Percentiles rank a stretch among this genome's conserved stretches.
Evolutionary conservation across 2,797 vertebrate genomes (phyloP).

Genomic region (Linurgus olivaceus): DNA sequence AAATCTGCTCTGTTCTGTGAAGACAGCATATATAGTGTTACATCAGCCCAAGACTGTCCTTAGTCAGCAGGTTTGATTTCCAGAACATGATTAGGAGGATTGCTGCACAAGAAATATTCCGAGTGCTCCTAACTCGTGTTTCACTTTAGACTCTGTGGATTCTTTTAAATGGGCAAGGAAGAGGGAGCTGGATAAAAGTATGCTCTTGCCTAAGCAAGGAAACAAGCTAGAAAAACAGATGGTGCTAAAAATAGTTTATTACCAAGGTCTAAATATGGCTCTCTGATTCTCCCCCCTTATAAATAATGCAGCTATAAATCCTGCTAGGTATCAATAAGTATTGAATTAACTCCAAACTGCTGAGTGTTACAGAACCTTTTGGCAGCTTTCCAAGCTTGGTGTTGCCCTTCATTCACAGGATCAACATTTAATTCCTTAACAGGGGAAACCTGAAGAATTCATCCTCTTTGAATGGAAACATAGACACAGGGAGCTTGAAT

Average conservation of each 20-base stretch:
- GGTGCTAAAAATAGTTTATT: constrained; percentile 67
- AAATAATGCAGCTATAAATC: constrained; percentile 68
- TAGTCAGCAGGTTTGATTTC: neutral
- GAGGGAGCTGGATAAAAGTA: neutral
- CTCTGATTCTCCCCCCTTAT: neutral
- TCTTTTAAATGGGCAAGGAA: neutral
- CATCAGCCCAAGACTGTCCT: neutral
- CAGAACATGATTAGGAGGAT: neutral
- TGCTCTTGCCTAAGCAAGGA: constrained; percentile 16
- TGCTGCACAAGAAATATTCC: neutral
- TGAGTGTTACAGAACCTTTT: constrained; percentile 36
- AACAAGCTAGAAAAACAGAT: constrained; percentile 62
- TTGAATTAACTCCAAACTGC: constrained; percentile 47
- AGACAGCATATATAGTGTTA: neutral
- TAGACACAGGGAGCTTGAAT: constrained; percentile 56
- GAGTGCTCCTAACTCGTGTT: neutral
- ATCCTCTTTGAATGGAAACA: constrained; percentile 60
- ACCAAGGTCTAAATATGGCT: constrained; percentile 38
- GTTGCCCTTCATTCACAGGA: constrained; percentile 62
- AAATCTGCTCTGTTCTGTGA: neutral
- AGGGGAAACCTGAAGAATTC: constrained; percentile 65
- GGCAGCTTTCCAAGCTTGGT: constrained; percentile 49
- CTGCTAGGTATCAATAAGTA: constrained; percentile 51
- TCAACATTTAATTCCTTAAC: constrained; percentile 63
- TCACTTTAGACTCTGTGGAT: neutral